These are phyloP conservation scores for Apotomis betuletana DNA, from an alignment of 2,888 invertebrate genomes.

Conservation along the genomic window DNA sequence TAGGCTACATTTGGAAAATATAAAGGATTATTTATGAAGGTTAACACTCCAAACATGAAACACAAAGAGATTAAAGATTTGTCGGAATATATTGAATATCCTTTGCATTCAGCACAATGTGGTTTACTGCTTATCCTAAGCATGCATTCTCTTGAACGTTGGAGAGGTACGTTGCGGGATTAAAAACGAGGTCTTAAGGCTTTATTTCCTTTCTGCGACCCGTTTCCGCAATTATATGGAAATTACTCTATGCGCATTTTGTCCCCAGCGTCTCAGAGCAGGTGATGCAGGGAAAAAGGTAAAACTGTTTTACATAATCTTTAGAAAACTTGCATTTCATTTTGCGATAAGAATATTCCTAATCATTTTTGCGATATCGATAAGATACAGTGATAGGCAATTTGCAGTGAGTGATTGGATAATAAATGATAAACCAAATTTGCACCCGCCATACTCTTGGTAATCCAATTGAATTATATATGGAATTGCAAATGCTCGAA, in stretches of 20 bases:
- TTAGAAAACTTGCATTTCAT: neutral
- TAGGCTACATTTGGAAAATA: slow-evolving; percentile 58
- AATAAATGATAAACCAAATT: slow-evolving; percentile 8
- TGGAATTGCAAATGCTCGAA: neutral
- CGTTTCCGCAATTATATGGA: slow-evolving; percentile 37
- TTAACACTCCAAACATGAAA: slow-evolving; percentile 38
- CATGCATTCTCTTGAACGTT: slow-evolving; percentile 20
- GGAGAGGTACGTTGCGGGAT: slow-evolving; percentile 6
- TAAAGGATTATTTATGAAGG: slow-evolving; percentile 42
- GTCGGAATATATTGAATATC: neutral
- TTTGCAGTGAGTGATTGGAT: slow-evolving; percentile 3
- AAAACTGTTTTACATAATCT: neutral
- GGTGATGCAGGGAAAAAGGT: slow-evolving; percentile 3
- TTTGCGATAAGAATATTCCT: neutral
- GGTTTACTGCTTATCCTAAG: slow-evolving; percentile 6
- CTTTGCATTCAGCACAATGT: slow-evolving; percentile 10
- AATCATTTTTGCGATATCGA: slow-evolving; percentile 4
- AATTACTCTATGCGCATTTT: slow-evolving; percentile 28
- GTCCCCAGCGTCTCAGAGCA: slow-evolving; percentile 1
- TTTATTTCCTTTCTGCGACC: slow-evolving; percentile 33
- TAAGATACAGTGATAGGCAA: slow-evolving; percentile 4
- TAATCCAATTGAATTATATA: neutral
- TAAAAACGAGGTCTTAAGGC: slow-evolving; percentile 22
- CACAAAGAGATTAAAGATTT: slow-evolving; percentile 22
- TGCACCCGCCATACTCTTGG: neutral